Conservation (phyloP, 2,797 vertebrate genomes). For the Carapus acus region DNA sequence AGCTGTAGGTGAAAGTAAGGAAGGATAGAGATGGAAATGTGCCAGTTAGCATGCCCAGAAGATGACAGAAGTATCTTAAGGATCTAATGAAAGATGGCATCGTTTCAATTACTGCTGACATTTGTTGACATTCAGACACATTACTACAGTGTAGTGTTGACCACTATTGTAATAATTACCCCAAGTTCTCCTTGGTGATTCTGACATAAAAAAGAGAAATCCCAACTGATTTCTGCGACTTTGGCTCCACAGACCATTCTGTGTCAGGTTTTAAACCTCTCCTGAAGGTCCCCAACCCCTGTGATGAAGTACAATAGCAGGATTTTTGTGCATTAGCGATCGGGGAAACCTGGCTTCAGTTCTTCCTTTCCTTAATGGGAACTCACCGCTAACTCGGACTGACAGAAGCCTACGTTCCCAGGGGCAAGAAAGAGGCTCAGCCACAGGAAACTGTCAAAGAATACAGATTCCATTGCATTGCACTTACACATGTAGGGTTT, state of each 20-base stretch:
- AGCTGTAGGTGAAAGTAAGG: too few species aligned
- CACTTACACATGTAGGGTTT: conserved; percentile 9
- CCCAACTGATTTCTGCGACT: conserved; percentile 2
- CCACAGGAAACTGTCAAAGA: conserved; percentile 36
- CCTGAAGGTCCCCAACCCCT: conserved; percentile 34
- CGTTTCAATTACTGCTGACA: conserved; percentile 1
- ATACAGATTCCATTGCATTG: conserved; percentile 14
- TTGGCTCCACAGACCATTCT: conserved; percentile 20
- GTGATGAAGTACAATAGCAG: conserved; percentile 55
- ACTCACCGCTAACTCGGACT: conserved; percentile 45
- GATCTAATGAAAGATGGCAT: too few species aligned
- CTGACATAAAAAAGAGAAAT: too few species aligned
- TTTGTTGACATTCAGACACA: too few species aligned
- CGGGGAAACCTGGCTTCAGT: conserved; percentile 35
- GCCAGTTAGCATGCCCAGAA: too few species aligned
- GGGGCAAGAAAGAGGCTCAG: conserved; percentile 28
- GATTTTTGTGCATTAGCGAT: conserved; percentile 54
- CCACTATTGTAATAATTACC: too few species aligned
- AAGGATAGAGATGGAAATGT: too few species aligned
- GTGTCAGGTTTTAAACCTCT: conserved; percentile 25
- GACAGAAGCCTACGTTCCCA: conserved; percentile 45
- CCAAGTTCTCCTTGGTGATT: neutral
- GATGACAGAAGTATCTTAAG: too few species aligned
- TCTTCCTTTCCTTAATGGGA: conserved; percentile 39
- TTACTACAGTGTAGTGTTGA: too few species aligned